phyloP scores from a whole-genome alignment of 2,113 vertebrate genomes.

The Labrus mixtus region DNA sequence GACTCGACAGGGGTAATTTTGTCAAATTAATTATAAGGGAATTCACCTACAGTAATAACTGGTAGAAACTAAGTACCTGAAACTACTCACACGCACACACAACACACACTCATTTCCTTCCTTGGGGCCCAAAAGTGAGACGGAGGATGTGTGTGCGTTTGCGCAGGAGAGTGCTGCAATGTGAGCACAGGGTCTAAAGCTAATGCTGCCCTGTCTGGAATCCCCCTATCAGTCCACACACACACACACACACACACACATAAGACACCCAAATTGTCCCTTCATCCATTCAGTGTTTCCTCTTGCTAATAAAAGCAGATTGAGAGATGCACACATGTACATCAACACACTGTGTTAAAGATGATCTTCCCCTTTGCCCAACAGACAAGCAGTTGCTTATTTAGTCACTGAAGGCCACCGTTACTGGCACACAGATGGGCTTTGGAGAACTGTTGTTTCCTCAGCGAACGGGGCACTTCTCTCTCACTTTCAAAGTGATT shows the following conservation, averaged over 20 bases:
- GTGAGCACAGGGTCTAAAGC: constrained; percentile 60
- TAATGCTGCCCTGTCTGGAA: constrained; percentile 73
- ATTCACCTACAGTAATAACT: constrained; percentile 47
- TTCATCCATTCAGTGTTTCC: constrained; percentile 72
- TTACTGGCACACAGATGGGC: constrained; percentile 76
- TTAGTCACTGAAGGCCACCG: constrained; percentile 75
- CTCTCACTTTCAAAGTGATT: constrained; percentile 74
- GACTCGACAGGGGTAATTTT: constrained; percentile 35
- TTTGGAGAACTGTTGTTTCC: constrained; percentile 76
- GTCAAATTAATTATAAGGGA: constrained; percentile 14
- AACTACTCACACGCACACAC: constrained; percentile 23
- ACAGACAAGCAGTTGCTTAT: constrained; percentile 77
- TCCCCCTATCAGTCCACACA: constrained; percentile 71
- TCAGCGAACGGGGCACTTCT: constrained; percentile 64
- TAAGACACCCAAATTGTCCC: constrained; percentile 47
- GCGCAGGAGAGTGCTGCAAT: constrained; percentile 36
- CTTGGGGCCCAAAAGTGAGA: constrained; percentile 51
- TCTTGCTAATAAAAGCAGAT: constrained; percentile 72
- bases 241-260: constrained; percentile 19
- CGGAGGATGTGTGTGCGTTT: constrained; percentile 10
- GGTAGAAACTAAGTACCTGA: constrained; percentile 36
- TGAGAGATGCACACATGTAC: constrained; percentile 33
- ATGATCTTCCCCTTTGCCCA: constrained; percentile 79
- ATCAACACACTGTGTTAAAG: constrained; percentile 48
- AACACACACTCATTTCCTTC: constrained; percentile 65